phyloP scores from a whole-genome alignment of 2,797 vertebrate species.

The Borostomias antarcticus region DNA sequence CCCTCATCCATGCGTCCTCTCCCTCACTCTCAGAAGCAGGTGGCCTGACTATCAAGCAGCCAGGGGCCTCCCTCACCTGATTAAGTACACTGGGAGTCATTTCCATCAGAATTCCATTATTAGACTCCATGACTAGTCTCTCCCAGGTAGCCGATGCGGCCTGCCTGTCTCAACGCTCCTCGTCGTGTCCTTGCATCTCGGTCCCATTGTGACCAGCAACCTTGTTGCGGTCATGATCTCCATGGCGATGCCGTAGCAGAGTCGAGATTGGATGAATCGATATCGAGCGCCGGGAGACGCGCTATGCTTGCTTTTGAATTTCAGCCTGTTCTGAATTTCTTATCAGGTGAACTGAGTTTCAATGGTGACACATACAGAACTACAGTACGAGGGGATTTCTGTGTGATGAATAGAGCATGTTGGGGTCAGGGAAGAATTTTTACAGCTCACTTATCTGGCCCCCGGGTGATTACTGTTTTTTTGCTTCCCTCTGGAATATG shows the following conservation, averaged over 20 bases:
- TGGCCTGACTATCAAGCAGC: conserved; percentile 42
- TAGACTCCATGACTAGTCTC: conserved; percentile 28
- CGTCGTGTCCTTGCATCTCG: not conserved
- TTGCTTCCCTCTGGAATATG: too few species aligned
- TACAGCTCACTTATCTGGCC: too few species aligned
- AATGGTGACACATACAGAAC: too few species aligned
- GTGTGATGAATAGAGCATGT: too few species aligned
- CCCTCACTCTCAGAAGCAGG: conserved; percentile 36
- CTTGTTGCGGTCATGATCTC: not conserved
- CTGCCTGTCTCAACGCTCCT: conserved; percentile 27
- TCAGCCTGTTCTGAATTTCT: too few species aligned
- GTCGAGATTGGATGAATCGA: not conserved
- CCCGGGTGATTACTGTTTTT: too few species aligned
- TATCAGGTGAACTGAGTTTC: too few species aligned
- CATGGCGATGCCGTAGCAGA: not conserved
- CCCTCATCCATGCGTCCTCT: conserved; percentile 11
- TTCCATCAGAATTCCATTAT: conserved; percentile 30
- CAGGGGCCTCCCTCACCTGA: conserved; percentile 28
- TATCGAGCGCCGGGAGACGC: too few species aligned
- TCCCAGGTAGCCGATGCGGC: conserved; percentile 36
- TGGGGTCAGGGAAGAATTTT: too few species aligned
- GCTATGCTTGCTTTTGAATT: too few species aligned
- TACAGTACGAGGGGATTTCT: too few species aligned
- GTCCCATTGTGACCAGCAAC: not conserved
- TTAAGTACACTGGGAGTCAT: conserved; percentile 44